phyloP scores from a whole-genome alignment of 2,888 invertebrate species.

The Meliscaeva auricollis region DNA sequence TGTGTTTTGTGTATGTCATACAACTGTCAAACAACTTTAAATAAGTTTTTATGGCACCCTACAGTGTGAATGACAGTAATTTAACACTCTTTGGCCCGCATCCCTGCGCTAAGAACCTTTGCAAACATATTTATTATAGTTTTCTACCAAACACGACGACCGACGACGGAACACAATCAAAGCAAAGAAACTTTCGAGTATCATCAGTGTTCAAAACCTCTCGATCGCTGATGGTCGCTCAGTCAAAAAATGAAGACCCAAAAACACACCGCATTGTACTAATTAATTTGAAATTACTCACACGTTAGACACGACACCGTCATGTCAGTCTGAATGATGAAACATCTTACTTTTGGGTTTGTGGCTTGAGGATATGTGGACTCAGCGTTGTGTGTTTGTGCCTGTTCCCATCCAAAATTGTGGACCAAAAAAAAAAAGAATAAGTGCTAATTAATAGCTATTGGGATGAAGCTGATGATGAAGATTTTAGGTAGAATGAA shows the following conservation, averaged over 20 bases:
- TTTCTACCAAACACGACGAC: not conserved
- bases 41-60: conserved; percentile 70
- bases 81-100: conserved; percentile 55
- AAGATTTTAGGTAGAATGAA: conserved; percentile 54
- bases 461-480: conserved; percentile 51
- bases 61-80: conserved; percentile 73
- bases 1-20: conserved; percentile 70
- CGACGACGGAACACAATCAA: conserved; percentile 52
- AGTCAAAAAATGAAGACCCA: conserved; percentile 33
- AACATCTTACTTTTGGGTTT: conserved; percentile 60
- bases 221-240: too few relatives aligned
- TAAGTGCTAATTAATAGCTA: conserved; percentile 74
- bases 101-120: not conserved
- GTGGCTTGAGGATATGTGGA: conserved; percentile 1
- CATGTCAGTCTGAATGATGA: conserved; percentile 70
- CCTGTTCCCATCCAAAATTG: conserved; percentile 11
- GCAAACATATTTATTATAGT: not conserved
- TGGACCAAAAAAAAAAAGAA: conserved; percentile 38
- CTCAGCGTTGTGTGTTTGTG: not conserved
- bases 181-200: conserved; percentile 47
- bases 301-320: conserved; percentile 75
- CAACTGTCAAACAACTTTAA: conserved; percentile 72
- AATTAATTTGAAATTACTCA: conserved; percentile 76
- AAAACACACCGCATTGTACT: conserved; percentile 71
- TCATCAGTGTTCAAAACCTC: conserved; percentile 20